Evolutionary conservation across 2,888 invertebrate species (phyloP).

Genomic region (Caradrina clavipalpis): DNA sequence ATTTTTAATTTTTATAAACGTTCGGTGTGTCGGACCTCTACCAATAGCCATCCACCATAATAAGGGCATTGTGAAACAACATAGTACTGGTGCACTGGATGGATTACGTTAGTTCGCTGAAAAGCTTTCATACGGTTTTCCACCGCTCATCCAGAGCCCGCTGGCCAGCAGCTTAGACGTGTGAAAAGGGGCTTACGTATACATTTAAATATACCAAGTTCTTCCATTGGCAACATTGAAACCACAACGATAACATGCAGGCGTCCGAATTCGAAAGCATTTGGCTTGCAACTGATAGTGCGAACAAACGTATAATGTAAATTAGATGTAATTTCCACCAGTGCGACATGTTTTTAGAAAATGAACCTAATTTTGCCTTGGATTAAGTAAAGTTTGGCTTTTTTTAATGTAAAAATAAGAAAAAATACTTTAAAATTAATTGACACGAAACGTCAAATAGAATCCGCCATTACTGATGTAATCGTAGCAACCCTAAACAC

Average conservation of each 20-base stretch:
- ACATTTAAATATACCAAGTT: constrained; percentile 36
- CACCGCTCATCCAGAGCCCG: no score
- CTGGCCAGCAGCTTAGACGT: no score
- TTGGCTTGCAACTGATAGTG: constrained; percentile 34
- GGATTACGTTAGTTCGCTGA: no score
- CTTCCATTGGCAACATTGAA: constrained; percentile 30
- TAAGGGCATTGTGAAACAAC: no score
- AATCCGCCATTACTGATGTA: not conserved
- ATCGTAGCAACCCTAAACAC: not conserved
- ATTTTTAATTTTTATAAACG: no score
- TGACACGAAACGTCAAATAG: not conserved
- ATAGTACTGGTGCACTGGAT: no score
- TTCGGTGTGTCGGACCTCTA: no score
- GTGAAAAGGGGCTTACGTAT: constrained; percentile 2
- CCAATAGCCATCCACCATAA: no score
- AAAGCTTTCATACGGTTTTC: no score
- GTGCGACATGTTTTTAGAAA: constrained; percentile 37
- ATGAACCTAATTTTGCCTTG: constrained; percentile 15
- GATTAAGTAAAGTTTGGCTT: not conserved
- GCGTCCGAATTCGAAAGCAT: constrained; percentile 38
- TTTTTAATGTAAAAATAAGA: not conserved
- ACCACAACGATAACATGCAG: constrained; percentile 46
- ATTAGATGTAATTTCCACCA: constrained; percentile 44
- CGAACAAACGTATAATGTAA: constrained; percentile 47
- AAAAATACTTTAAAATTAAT: not conserved